A percentile compares a stretch with the other conserved stretches of the same genome.
Evolutionary conservation across 2,113 vertebrate genomes (phyloP).

Genomic region (Lophotis ruficrista): DNA sequence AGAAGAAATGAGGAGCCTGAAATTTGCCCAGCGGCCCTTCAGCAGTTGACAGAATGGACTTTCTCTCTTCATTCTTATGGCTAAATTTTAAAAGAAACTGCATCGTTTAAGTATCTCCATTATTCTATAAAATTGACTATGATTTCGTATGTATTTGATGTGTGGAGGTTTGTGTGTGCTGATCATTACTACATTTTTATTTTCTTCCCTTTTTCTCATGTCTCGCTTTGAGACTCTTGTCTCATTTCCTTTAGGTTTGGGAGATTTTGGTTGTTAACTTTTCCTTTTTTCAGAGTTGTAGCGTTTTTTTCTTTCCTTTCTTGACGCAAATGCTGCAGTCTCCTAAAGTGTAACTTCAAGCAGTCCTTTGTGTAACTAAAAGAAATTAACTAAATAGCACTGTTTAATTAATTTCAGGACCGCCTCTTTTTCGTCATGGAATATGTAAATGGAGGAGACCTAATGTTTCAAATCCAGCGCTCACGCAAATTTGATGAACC

Average conservation of each 20-base stretch:
- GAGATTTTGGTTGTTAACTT: neutral
- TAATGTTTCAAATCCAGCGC: constrained; percentile 99
- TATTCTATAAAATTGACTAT: neutral
- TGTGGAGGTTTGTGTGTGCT: neutral
- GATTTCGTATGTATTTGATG: neutral
- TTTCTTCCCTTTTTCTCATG: neutral
- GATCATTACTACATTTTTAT: neutral
- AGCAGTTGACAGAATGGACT: neutral
- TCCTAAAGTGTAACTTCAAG: neutral
- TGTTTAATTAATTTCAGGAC: constrained; percentile 83
- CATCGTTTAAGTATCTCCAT: neutral
- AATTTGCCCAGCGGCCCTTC: neutral
- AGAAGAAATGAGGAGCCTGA: neutral
- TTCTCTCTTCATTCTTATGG: neutral
- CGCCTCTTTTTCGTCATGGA: constrained; percentile 99
- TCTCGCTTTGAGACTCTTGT: neutral
- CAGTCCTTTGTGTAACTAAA: constrained; percentile 19
- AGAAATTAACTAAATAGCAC: constrained; percentile 22
- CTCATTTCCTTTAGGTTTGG: neutral
- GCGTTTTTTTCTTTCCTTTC: neutral
- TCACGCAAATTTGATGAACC: constrained; percentile 97
- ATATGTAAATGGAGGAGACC: constrained; percentile 97
- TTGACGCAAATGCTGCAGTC: neutral
- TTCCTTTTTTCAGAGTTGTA: neutral
- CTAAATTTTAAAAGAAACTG: neutral